Base-by-base conservation (phyloP, 2,113 vertebrate species). In the Gnathonemus echidnorhynchus region DNA sequence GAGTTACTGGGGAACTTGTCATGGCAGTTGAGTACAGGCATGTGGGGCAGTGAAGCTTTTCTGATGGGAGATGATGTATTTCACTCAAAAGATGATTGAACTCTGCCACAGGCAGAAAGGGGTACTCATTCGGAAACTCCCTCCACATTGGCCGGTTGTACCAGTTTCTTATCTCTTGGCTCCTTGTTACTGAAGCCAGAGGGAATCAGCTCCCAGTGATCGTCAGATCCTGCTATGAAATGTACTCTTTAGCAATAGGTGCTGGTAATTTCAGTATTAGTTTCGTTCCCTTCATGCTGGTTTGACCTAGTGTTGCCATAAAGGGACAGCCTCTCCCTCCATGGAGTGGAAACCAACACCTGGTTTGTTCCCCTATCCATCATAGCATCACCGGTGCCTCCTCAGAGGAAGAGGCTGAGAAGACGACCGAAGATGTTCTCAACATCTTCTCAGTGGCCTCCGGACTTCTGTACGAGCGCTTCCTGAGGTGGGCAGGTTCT, bases 381-480 rank as follows among this genome's bases (percentile, higher is more conserved):
- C 92, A 66, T 94, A 99, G 98, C 94, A 95, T 97, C 93, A 95
- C 97, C 91, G 96, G 97, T 90, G 95, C 93, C 46, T 94, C 95
- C 39, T 93, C 94, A 93, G 89, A 93, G 88, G 95, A 96, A 7
- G 93, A 95, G 2, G 93, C 88, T 0, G 93, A 96, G 39, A 95
- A 96, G 89, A 96, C 95, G 90, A 96, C 96, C 94, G 95, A 94
- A 35, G 97, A 98, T 48, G 90, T 97, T 92, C 95, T 99, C 13
- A 99, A 99, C 91, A 97, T 99, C 90, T 99, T 99, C 95, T 99
- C 98, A 5, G 97, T 99, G 92, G 98, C 98, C 91, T 99, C 98
- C 15, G 98, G 98, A 56, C 98, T 99, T 95, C 95, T 99, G 80
- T 99, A 99, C 87, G 98, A 99, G 92, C 98, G 98, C 11, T 99